Evolutionary conservation across 2,888 invertebrate genomes (phyloP).

Genomic region (Chorisops tibialis): DNA sequence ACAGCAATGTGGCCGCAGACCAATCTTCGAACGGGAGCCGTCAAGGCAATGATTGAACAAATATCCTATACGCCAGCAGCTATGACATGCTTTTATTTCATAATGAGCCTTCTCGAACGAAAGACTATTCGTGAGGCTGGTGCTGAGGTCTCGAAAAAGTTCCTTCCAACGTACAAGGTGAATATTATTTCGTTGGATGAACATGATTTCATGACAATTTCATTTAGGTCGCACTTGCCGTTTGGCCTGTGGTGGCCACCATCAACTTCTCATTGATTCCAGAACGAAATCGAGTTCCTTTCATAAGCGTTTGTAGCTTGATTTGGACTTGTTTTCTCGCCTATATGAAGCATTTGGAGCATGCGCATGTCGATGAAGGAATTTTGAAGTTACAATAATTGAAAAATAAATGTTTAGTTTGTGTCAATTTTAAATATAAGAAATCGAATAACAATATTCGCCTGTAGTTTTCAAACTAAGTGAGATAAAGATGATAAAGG

Average conservation of each 20-base stretch:
- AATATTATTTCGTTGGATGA: background rate
- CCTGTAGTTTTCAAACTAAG: too few species aligned
- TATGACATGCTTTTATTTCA: conserved; percentile 73
- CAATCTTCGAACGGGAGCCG: conserved; percentile 65
- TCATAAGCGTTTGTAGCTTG: conserved; percentile 69
- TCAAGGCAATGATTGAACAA: conserved; percentile 74
- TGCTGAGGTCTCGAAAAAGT: conserved; percentile 68
- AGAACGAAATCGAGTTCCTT: conserved; percentile 70
- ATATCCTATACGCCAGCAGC: conserved; percentile 73
- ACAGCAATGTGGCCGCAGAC: conserved; percentile 72
- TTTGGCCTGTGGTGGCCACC: conserved; percentile 72
- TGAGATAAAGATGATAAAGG: too few species aligned
- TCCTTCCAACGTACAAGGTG: conserved; percentile 66
- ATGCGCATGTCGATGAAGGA: conserved; percentile 28
- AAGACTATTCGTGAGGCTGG: conserved; percentile 62
- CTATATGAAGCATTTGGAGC: conserved; percentile 68
- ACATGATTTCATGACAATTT: background rate
- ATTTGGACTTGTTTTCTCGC: conserved; percentile 75
- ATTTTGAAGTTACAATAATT: conserved; percentile 4
- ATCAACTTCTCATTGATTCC: conserved; percentile 68
- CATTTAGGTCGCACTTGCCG: conserved; percentile 61
- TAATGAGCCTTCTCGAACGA: conserved; percentile 71
- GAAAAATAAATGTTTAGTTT: too few species aligned
- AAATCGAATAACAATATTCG: too few species aligned
- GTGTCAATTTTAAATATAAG: too few species aligned